These are phyloP conservation scores for Belonocnema kinseyi DNA, from an alignment of 1,140 invertebrate species.

Conservation along the genomic window DNA sequence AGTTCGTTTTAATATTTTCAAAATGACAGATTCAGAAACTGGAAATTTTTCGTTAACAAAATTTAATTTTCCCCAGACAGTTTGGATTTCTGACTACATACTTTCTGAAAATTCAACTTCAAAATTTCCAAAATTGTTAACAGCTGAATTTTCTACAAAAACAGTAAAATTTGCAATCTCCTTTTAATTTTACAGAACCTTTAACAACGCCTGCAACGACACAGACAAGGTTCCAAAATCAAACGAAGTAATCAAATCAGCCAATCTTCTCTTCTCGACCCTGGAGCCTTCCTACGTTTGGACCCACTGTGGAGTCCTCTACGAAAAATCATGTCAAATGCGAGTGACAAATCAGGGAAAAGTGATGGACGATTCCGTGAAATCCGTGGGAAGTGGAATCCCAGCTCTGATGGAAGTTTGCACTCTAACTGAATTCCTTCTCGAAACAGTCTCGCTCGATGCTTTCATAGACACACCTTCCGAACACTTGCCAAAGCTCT, in stretches of 20 bases:
- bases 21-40: no score
- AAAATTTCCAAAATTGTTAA: no score
- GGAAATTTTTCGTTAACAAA: no score
- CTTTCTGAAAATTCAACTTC: no score
- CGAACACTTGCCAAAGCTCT: slow-evolving; percentile 82
- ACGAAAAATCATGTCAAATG: slow-evolving; percentile 79
- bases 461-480: slow-evolving; percentile 88
- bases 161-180: slow-evolving; percentile 21
- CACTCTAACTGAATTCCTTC: slow-evolving; percentile 84
- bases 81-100: no score
- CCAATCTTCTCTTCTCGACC: slow-evolving; percentile 90
- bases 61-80: no score
- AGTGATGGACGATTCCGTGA: slow-evolving; percentile 61
- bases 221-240: slow-evolving; percentile 62
- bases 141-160: no score
- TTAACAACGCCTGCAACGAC: slow-evolving; percentile 74
- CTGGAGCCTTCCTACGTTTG: slow-evolving; percentile 92
- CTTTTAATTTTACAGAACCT: slow-evolving; percentile 69
- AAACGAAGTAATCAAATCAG: slow-evolving; percentile 86
- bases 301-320: slow-evolving; percentile 86
- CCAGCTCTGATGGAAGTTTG: slow-evolving; percentile 82
- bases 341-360: slow-evolving; percentile 54
- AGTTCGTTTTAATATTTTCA: no score
- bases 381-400: slow-evolving; percentile 78
- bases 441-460: slow-evolving; percentile 88